phyloP scores from a whole-genome alignment of 2,888 invertebrate genomes.

The Erynnis tages region DNA sequence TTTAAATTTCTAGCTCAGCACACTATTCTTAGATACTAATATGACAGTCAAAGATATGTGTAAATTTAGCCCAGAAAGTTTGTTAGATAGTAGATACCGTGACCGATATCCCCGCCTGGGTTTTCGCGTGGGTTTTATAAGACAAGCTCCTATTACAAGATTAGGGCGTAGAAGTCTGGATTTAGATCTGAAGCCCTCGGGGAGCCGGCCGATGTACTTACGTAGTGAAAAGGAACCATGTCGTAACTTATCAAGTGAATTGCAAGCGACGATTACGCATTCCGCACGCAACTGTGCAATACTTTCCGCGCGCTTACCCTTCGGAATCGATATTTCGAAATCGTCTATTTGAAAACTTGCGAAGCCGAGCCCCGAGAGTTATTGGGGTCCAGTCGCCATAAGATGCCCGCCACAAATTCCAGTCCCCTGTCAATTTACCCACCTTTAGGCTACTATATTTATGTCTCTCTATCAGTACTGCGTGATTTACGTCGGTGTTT shows the following conservation, averaged over 20 bases:
- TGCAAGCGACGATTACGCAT: conserved; percentile 9
- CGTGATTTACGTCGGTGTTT: conserved; percentile 24
- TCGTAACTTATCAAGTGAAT: not conserved
- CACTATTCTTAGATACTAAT: no score
- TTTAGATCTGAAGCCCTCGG: no score
- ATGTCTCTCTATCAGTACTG: conserved; percentile 32
- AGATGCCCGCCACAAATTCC: conserved; percentile 62
- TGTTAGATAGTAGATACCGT: no score
- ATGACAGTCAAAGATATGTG: no score
- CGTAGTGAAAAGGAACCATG: not conserved
- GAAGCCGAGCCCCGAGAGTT: conserved; percentile 56
- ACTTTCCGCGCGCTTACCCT: conserved; percentile 16
- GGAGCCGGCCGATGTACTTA: no score
- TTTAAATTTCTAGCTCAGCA: no score
- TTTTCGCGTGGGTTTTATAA: no score
- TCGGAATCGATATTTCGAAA: conserved; percentile 36
- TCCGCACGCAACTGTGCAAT: conserved; percentile 9
- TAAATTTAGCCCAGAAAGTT: no score
- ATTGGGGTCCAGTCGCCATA: conserved; percentile 62
- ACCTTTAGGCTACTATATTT: conserved; percentile 45
- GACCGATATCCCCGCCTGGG: no score
- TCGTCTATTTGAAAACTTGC: conserved; percentile 59
- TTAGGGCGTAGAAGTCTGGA: no score
- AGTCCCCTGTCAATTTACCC: conserved; percentile 64
- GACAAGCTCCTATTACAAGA: no score